phyloP scores from a whole-genome alignment of 2,797 vertebrate genomes.

The Sebastes umbrosus region DNA sequence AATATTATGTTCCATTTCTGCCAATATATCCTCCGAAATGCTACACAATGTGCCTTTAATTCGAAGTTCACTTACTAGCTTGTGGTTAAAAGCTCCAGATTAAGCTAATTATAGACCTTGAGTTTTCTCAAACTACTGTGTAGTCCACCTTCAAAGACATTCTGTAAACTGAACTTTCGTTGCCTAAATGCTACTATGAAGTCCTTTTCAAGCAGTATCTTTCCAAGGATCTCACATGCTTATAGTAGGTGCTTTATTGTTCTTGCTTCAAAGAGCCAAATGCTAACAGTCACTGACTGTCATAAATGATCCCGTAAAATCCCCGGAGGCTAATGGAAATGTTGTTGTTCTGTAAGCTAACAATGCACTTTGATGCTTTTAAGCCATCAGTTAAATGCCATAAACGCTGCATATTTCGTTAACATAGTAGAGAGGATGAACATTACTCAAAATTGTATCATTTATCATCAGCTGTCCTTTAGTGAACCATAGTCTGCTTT shows the following conservation, averaged over 20 bases:
- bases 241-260: background rate
- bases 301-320: background rate
- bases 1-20: too few relatives aligned
- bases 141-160: background rate
- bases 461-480: background rate
- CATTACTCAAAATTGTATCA: background rate
- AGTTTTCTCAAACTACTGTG: background rate
- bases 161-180: background rate
- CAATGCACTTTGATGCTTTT: background rate
- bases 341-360: background rate
- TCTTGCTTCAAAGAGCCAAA: background rate
- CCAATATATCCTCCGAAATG: too few relatives aligned
- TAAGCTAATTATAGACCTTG: background rate
- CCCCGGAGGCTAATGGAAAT: background rate
- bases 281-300: background rate
- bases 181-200: background rate
- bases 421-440: background rate
- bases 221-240: background rate
- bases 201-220: background rate
- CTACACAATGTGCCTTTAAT: too few relatives aligned
- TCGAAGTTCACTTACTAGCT: background rate
- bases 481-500: background rate
- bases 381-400: background rate
- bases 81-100: background rate
- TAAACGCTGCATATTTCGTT: background rate